phyloP scores from a whole-genome alignment of 2,888 invertebrate genomes.

The Coelinius sp. region DNA sequence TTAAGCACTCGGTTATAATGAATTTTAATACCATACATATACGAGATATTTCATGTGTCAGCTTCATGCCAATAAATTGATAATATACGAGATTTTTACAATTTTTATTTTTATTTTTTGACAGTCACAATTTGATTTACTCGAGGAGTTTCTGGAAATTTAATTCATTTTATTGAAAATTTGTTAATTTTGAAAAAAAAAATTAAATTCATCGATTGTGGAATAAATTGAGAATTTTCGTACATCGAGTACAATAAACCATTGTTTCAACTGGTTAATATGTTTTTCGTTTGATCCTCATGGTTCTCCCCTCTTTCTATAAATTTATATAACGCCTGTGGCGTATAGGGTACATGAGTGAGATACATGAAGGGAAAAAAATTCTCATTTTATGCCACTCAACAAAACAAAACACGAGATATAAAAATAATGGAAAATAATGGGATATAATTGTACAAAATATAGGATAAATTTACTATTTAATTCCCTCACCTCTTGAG shows the following conservation, averaged over 20 bases:
- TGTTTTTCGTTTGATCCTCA: neutral
- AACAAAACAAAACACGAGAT: neutral
- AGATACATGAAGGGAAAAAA: neutral
- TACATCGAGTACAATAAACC: no score
- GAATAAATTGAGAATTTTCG: no score
- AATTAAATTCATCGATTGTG: neutral
- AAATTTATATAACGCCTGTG: neutral
- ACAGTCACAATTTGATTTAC: neutral
- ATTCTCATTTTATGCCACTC: neutral
- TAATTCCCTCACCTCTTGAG: neutral
- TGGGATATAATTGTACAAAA: neutral
- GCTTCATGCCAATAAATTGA: no score
- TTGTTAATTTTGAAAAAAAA: neutral
- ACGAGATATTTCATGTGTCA: neutral
- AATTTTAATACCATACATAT: neutral
- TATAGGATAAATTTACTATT: neutral
- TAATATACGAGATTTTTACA: neutral
- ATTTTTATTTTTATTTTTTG: neutral
- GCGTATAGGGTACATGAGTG: no score
- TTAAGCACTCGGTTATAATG: neutral
- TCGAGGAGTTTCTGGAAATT: neutral
- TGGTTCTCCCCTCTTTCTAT: neutral
- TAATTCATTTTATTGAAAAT: neutral
- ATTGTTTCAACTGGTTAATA: neutral
- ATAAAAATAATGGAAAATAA: conserved; percentile 4